phyloP scores from a whole-genome alignment of 2,113 vertebrate species.

The Picathartes gymnocephalus region DNA sequence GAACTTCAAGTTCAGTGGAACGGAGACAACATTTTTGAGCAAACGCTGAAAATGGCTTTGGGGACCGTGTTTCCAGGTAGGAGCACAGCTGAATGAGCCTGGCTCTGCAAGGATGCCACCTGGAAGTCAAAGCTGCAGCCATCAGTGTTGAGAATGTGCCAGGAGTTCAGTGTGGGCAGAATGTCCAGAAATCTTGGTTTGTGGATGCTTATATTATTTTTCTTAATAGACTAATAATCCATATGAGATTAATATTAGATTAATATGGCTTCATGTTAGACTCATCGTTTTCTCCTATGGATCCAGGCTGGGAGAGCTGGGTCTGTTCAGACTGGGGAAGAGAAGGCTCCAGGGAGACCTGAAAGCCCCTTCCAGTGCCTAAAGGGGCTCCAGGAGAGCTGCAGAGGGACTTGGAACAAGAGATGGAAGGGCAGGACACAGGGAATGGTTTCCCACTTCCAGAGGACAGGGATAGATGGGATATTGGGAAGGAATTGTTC shows the following conservation, averaged over 20 bases:
- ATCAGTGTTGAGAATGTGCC: neutral
- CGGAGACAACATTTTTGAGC: neutral
- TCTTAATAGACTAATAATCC: neutral
- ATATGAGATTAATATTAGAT: neutral
- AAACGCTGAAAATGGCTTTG: neutral
- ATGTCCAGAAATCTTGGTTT: neutral
- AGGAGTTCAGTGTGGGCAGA: neutral
- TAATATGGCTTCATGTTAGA: neutral
- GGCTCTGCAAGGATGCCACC: neutral
- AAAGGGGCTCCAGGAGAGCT: neutral
- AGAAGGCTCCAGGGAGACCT: accelerated
- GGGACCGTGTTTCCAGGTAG: neutral
- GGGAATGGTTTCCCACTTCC: neutral
- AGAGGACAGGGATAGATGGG: neutral
- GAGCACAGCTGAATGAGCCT: neutral
- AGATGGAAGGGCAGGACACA: neutral
- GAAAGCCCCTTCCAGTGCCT: accelerated
- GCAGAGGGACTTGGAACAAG: neutral
- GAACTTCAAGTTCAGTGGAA: neutral
- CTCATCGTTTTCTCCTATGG: neutral
- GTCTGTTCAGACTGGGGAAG: accelerated
- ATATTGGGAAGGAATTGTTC: neutral
- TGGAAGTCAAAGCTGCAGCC: neutral
- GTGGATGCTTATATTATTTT: neutral
- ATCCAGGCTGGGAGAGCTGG: neutral